These are phyloP conservation scores for Lichenostomus cassidix DNA, from an alignment of 2,113 vertebrate species.

Conservation along the genomic window DNA sequence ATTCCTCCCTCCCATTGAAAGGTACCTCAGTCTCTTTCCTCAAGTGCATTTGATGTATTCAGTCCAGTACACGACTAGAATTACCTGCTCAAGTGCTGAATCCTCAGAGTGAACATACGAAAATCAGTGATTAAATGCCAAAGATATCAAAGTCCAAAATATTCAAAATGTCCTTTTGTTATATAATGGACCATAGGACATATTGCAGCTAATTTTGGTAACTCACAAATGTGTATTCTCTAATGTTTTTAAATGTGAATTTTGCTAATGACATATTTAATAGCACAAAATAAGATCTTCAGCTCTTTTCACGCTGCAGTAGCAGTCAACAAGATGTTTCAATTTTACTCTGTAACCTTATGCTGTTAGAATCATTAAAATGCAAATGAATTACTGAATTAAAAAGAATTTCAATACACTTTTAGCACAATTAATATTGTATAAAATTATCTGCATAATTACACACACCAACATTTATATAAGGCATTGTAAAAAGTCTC, in stretches of 20 bases:
- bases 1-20: background rate
- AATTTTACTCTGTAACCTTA: slow-evolving; percentile 68
- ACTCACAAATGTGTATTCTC: background rate
- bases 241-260: background rate
- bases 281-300: slow-evolving; percentile 41
- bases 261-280: slow-evolving; percentile 30
- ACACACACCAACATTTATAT: slow-evolving; percentile 70
- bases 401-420: slow-evolving; percentile 71
- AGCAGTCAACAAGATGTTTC: slow-evolving; percentile 67
- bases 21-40: background rate
- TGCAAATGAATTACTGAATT: slow-evolving; percentile 77
- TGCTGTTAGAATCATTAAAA: slow-evolving; percentile 75
- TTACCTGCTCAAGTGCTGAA: background rate
- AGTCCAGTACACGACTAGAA: background rate
- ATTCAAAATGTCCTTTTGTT: background rate
- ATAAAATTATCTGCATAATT: slow-evolving; percentile 77
- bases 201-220: background rate
- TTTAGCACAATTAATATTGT: slow-evolving; percentile 77
- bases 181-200: background rate
- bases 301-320: slow-evolving; percentile 34
- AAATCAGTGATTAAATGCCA: slow-evolving; percentile 4
- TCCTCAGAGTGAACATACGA: background rate
- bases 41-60: background rate
- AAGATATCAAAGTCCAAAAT: background rate
- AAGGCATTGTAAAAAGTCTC: slow-evolving; percentile 67